phyloP scores from a whole-genome alignment of 2,888 invertebrate genomes.

The Calameuta pallipes region DNA sequence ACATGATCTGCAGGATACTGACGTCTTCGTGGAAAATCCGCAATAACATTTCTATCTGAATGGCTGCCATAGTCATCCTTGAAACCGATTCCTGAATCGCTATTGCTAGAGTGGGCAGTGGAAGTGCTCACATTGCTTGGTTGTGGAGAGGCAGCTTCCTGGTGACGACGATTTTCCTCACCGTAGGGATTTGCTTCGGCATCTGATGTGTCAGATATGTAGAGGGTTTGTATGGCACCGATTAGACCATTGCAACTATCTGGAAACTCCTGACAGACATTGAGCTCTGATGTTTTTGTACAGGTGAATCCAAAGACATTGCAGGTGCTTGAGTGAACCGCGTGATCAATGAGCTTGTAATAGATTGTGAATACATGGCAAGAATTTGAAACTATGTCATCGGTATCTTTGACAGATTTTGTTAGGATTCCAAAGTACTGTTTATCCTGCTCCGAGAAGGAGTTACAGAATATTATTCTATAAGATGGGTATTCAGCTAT shows the following conservation, averaged over 20 bases:
- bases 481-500: slow-evolving; percentile 90
- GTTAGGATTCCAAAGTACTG: slow-evolving; percentile 94
- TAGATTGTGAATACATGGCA: slow-evolving; percentile 97
- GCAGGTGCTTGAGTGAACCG: slow-evolving; percentile 82
- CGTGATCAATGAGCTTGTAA: slow-evolving; percentile 85
- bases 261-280: slow-evolving; percentile 90
- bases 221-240: slow-evolving; percentile 70
- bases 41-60: slow-evolving; percentile 82
- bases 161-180: slow-evolving; percentile 41
- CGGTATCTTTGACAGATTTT: slow-evolving; percentile 73
- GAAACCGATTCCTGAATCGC: slow-evolving; percentile 95
- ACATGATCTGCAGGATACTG: slow-evolving; percentile 25
- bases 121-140: slow-evolving; percentile 86
- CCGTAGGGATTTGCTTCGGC: slow-evolving; percentile 49
- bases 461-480: slow-evolving; percentile 88
- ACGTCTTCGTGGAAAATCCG: slow-evolving; percentile 74
- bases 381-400: slow-evolving; percentile 81
- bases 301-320: slow-evolving; percentile 88
- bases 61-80: slow-evolving; percentile 88
- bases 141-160: slow-evolving; percentile 75
- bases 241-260: slow-evolving; percentile 79
- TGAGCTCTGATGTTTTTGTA: slow-evolving; percentile 81
- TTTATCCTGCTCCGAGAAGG: slow-evolving; percentile 90
- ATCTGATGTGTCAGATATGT: slow-evolving; percentile 61
- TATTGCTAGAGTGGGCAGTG: slow-evolving; percentile 89